Evolutionary conservation across 2,113 vertebrate genomes (phyloP).

Genomic region (Etheostoma cragini): DNA sequence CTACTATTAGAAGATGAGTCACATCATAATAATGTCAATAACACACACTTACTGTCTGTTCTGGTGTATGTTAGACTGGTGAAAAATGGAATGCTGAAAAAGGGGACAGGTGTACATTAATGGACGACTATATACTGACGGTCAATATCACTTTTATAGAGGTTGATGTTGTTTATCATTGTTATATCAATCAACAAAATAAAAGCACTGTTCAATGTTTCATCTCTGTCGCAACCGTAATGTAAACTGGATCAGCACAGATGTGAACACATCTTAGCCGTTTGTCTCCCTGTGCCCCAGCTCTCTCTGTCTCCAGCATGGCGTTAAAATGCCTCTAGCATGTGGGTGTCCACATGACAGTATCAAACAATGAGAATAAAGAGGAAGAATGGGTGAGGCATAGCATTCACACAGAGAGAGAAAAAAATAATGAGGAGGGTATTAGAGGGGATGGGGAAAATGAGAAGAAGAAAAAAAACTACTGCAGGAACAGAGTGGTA

Average conservation of each 20-base stretch:
- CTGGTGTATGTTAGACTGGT: neutral
- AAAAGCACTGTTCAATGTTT: neutral
- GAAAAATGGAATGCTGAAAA: neutral
- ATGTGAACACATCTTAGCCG: slow-evolving; percentile 2
- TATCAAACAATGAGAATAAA: slow-evolving; percentile 22
- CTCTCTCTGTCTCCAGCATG: slow-evolving; percentile 14
- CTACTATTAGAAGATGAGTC: neutral
- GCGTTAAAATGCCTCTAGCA: slow-evolving; percentile 21
- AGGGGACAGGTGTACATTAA: neutral
- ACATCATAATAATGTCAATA: too few relatives aligned
- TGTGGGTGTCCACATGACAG: slow-evolving; percentile 29
- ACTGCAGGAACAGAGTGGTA: slow-evolving; percentile 28
- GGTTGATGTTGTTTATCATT: neutral
- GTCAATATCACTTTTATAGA: neutral
- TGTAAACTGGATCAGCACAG: neutral
- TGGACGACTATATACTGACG: neutral
- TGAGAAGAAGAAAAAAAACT: neutral
- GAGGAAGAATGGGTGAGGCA: slow-evolving; percentile 1
- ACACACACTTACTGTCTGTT: neutral
- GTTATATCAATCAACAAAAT: neutral
- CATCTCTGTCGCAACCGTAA: slow-evolving; percentile 6
- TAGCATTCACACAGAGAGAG: neutral
- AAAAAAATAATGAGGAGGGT: neutral
- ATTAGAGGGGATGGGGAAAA: slow-evolving; percentile 34
- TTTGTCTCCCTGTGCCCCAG: neutral